phyloP scores from a whole-genome alignment of 2,113 vertebrate species.

The Antechinus flavipes region DNA sequence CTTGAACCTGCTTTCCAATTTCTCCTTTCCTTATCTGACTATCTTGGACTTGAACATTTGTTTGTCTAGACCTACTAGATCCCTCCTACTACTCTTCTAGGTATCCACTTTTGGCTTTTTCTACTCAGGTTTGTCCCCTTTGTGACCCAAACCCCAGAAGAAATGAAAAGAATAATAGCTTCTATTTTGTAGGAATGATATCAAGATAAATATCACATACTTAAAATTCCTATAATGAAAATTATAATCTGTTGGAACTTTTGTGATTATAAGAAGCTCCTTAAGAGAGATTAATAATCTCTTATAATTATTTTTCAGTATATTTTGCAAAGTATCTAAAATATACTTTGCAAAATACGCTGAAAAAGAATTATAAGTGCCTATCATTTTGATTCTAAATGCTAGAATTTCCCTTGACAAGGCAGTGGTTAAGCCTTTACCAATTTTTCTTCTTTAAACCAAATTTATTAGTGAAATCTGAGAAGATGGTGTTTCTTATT shows the following conservation, averaged over 20 bases:
- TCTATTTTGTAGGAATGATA: not conserved
- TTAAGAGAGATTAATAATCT: not conserved
- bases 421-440: not conserved
- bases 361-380: not conserved
- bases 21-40: not conserved
- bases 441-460: not conserved
- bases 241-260: not conserved
- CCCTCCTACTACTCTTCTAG: not conserved
- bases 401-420: not conserved
- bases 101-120: not conserved
- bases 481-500: not conserved
- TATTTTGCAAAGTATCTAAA: too few relatives aligned
- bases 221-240: not conserved
- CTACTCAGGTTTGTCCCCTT: not conserved
- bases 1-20: not conserved
- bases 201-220: not conserved
- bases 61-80: not conserved
- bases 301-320: too few relatives aligned
- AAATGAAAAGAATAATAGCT: not conserved
- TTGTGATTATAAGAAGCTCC: not conserved
- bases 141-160: not conserved
- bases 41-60: not conserved
- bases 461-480: constrained; percentile 9
- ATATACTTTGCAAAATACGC: not conserved
- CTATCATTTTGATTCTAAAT: not conserved